Evolutionary conservation across 1,140 invertebrate species (phyloP).

Genomic region (Pogonomyrmex californicus): DNA sequence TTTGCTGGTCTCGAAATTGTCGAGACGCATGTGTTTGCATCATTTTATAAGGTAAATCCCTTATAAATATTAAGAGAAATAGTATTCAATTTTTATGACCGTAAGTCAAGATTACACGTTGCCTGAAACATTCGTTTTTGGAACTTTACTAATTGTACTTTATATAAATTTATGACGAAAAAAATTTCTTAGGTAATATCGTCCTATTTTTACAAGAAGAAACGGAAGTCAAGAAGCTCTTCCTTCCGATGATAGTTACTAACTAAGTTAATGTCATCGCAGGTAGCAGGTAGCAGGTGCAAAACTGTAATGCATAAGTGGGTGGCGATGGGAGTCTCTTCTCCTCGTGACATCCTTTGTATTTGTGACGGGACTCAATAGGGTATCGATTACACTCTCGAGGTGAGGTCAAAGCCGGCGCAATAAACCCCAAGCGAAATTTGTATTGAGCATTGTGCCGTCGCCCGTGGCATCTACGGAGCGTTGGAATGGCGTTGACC

Average conservation of each 20-base stretch:
- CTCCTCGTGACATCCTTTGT: slow-evolving; percentile 25
- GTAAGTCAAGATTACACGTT: neutral
- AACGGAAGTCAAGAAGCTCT: neutral
- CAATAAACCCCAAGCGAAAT: slow-evolving; percentile 52
- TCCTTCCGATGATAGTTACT: neutral
- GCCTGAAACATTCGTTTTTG: neutral
- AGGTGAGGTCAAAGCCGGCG: slow-evolving; percentile 42
- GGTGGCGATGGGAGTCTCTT: slow-evolving; percentile 10
- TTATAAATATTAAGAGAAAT: neutral
- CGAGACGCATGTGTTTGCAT: neutral
- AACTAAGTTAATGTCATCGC: neutral
- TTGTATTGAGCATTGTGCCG: slow-evolving; percentile 43
- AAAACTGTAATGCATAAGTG: slow-evolving; percentile 16
- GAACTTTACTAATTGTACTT: neutral
- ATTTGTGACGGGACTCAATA: slow-evolving; percentile 43
- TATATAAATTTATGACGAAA: neutral
- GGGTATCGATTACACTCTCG: slow-evolving; percentile 45
- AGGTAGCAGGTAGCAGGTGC: slow-evolving; percentile 15
- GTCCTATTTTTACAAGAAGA: neutral
- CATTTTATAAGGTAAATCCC: neutral
- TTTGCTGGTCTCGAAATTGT: slow-evolving; percentile 5
- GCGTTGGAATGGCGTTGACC: slow-evolving; percentile 3
- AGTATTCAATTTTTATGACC: neutral
- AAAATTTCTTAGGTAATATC: neutral
- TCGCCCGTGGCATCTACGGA: neutral